A percentile compares a stretch with the other conserved stretches of the same genome.
Conservation (phyloP, 1,140 invertebrate species). For the Dendrolimus kikuchii region DNA sequence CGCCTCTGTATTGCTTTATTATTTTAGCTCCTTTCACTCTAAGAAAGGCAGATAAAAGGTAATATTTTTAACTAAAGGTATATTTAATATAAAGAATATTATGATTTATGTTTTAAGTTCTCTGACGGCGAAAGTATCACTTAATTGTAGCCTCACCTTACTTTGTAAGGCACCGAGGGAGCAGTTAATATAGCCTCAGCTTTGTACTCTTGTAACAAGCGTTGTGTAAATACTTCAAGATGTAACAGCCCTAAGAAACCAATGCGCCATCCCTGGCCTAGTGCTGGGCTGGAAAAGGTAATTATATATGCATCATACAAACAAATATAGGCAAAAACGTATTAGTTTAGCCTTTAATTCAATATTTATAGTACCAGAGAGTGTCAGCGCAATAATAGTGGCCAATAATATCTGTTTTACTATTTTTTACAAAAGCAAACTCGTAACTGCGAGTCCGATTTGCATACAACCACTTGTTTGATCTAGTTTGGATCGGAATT, state of each 20-base stretch:
- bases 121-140: background rate
- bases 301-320: background rate
- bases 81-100: background rate
- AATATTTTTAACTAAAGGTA: background rate
- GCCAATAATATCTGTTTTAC: no score
- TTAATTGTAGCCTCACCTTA: constrained; percentile 73
- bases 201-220: constrained; percentile 94
- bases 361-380: no score
- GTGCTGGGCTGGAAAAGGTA: constrained; percentile 81
- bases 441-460: no score
- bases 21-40: constrained; percentile 73
- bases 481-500: no score
- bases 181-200: constrained; percentile 92
- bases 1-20: constrained; percentile 77
- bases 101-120: no score
- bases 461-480: no score
- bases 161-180: constrained; percentile 96
- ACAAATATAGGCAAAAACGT: no score
- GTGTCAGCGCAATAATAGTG: no score
- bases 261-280: constrained; percentile 94
- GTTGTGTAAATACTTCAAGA: constrained; percentile 96
- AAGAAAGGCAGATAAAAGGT: constrained; percentile 10
- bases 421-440: no score
- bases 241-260: constrained; percentile 96
- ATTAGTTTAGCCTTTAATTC: no score